Percentiles rank a stretch among this genome's conserved stretches.
phyloP scores from a whole-genome alignment of 2,888 invertebrate genomes.

The Elegia similella region DNA sequence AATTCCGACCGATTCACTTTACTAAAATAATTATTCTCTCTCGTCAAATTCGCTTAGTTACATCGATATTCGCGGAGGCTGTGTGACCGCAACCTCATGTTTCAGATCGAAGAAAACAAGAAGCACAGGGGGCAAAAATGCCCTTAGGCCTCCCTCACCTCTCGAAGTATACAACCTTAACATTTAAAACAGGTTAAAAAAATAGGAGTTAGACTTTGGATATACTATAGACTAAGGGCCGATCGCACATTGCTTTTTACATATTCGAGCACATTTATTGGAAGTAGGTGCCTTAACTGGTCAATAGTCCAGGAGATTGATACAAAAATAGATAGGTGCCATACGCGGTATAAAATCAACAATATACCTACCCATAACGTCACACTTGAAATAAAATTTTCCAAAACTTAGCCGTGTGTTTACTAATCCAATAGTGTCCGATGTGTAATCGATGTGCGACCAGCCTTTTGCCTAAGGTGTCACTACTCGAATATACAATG shows the following conservation, averaged over 20 bases:
- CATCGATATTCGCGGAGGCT: slow-evolving; percentile 49
- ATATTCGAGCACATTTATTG: background rate
- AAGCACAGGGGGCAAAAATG: slow-evolving; percentile 71
- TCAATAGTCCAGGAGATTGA: too few species aligned
- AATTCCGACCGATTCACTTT: slow-evolving; percentile 33
- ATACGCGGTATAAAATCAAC: too few species aligned
- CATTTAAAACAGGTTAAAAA: slow-evolving; percentile 80
- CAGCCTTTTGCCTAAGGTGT: slow-evolving; percentile 43
- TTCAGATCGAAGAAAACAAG: slow-evolving; percentile 73
- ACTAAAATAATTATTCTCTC: slow-evolving; percentile 49
- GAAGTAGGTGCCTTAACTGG: too few species aligned
- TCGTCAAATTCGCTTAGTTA: slow-evolving; percentile 41
- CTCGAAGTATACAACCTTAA: slow-evolving; percentile 73
- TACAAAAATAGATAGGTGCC: too few species aligned
- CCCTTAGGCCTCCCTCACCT: slow-evolving; percentile 57
- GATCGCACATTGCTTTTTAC: slow-evolving; percentile 27
- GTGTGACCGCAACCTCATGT: slow-evolving; percentile 41
- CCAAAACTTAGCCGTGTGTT: background rate
- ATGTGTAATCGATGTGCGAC: slow-evolving; percentile 28
- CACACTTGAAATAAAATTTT: background rate
- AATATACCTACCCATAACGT: background rate
- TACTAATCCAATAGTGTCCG: background rate
- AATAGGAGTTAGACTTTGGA: slow-evolving; percentile 80
- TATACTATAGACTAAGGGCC: slow-evolving; percentile 57
- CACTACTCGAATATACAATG: slow-evolving; percentile 52